Evolutionary conservation across 2,888 invertebrate genomes (phyloP).

Genomic region (Incurvaria masculella): DNA sequence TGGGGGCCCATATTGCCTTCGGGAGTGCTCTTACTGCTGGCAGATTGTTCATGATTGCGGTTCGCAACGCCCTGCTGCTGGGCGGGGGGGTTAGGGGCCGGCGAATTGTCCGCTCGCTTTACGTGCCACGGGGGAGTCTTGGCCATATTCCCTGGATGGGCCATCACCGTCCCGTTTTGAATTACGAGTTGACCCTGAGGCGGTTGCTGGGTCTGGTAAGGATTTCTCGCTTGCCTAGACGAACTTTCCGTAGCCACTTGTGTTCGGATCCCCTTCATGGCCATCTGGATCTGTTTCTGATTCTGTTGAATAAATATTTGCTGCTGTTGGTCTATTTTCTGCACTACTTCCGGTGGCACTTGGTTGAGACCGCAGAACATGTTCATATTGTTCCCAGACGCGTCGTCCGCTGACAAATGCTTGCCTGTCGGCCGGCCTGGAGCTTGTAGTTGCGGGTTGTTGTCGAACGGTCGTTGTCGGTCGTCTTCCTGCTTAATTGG

Average conservation of each 20-base stretch:
- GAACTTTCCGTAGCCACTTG: slow-evolving; percentile 34
- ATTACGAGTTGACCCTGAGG: slow-evolving; percentile 44
- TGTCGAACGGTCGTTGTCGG: slow-evolving; percentile 27
- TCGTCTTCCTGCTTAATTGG: slow-evolving; percentile 25
- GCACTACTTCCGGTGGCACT: slow-evolving; percentile 52
- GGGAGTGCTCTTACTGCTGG: not conserved
- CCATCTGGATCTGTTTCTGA: slow-evolving; percentile 52
- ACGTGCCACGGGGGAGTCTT: slow-evolving; percentile 62
- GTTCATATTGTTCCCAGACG: slow-evolving; percentile 15
- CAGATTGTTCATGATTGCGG: not conserved
- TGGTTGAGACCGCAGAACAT: slow-evolving; percentile 47
- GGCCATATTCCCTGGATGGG: slow-evolving; percentile 48
- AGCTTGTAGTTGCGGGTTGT: slow-evolving; percentile 17
- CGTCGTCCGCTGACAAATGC: slow-evolving; percentile 35
- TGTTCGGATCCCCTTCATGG: slow-evolving; percentile 47
- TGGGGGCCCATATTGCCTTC: not conserved
- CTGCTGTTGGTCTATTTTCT: slow-evolving; percentile 55
- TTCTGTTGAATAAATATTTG: slow-evolving; percentile 56
- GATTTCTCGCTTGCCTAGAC: slow-evolving; percentile 27
- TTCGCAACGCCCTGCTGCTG: not conserved
- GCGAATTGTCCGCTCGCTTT: slow-evolving; percentile 32
- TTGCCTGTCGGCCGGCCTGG: slow-evolving; percentile 24
- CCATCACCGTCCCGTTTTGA: slow-evolving; percentile 48
- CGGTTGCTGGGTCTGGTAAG: slow-evolving; percentile 31
- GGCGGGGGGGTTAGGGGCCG: not conserved